Base-by-base conservation (phyloP, 2,888 invertebrate genomes). In the Phymatocera aterrima region DNA sequence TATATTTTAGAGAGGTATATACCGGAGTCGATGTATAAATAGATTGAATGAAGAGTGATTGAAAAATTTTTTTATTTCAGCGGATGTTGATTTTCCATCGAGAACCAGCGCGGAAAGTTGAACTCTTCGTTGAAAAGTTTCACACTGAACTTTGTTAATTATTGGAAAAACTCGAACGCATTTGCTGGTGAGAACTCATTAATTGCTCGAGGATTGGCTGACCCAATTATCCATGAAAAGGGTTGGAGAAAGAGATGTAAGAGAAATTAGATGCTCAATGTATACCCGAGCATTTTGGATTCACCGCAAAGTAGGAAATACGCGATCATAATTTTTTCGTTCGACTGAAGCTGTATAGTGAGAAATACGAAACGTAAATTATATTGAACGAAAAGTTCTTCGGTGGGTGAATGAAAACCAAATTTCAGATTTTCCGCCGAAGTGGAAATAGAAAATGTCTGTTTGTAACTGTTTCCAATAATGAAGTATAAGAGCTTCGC, bases 161-260 rank as follows among this genome's bases (percentile, higher is more conserved):
- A 72, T 72, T 51, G 72, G 72, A 72, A 72, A 72, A 51, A 51
- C 51, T 72, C 51, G 48, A 72, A 31, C 48, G 72, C 68, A 68
- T 68, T 40, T 68, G 46, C 68, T 28, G 28, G 68, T 28, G 28
- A 68, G 68, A 68, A 46, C 68, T 68, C 68, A 68, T 68, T 43
- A 24, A 68, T 34, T 34, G 72, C 51, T 72, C 51, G 15, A n/a
- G 34, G 21, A 72, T 72, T 43, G 51, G 34, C 48, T 21, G 51
- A 72, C 72, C 51, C 72, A 51, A 34, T 72, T 51, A 48, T 72
- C 18, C 31, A 24, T 24, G n/a, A 48, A 48, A 72, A 72, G 31
- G 34, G 72, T 51, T 51, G 72, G 34, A 51, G 6, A 46, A 10
- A 18, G n/a, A 46, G 43, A 15, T 10, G 5, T 24, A 46, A 46